Base-by-base conservation (phyloP, 2,113 vertebrate genomes). In the Chlorodrepanis virens region DNA sequence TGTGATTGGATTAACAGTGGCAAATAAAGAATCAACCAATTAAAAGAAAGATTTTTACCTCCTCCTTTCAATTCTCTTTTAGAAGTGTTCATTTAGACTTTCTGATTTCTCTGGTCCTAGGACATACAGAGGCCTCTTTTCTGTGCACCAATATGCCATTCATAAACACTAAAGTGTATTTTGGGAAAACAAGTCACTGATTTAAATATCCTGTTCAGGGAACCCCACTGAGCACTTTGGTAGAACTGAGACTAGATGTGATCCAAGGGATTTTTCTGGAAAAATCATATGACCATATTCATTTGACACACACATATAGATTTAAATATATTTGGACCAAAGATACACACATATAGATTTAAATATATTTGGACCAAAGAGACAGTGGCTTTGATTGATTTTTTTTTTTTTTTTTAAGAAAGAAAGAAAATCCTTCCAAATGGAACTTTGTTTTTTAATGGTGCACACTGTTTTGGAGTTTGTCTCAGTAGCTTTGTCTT, bases 341-440 rank as follows among this genome's bases (percentile, higher is more conserved):
- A 88, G 39, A 83, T 35, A 82, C 28, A 77, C 4, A 3, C 35
- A 49, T 52, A 77, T 63, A 42, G 33, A 11, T 69, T 79, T 25
- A 91, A 72, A 44, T 84, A 89, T 45, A 28, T 25, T 56, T 96
- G 20, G 24, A 42, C 16, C 81, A 45, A 87, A 88, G 39, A 83
- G 50, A 69, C 5, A 44, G 9, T 70, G 24, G 2, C 5, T 87
- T 89, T 89, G 76, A 56, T 17, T 86, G 29, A 4, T 61, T 52
- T 53, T 31, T 29, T 53, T 56, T 24, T 20, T n/a, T 24, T 20
- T 14, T 25, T 25, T 49, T 31, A 42, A 37, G 16, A 23, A 59
- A 94, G 42, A 75, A 92, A 83, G 8, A 6, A 11, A 65, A 91
- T 80, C 14, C 12, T 94, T 91, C 49, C 63, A 39, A 89, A 56